Evolutionary conservation across 1,140 invertebrate species (phyloP).

Genomic region (Pristionchus pacificus): DNA sequence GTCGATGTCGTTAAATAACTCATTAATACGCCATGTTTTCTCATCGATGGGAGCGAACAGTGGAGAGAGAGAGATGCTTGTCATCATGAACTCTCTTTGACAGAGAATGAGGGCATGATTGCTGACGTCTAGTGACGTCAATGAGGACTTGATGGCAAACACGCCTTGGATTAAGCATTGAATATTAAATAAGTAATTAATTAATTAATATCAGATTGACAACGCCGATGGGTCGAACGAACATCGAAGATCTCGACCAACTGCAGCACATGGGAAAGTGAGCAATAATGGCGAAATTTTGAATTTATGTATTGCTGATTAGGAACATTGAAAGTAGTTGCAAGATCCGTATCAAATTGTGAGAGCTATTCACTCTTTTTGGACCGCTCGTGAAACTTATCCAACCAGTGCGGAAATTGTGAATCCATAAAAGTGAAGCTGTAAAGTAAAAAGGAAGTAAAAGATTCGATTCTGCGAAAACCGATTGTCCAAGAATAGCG

Average conservation of each 20-base stretch:
- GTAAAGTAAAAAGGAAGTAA: not conserved
- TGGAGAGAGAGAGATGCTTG: not conserved
- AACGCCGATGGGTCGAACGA: conserved; percentile 49
- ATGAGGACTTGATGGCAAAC: too few relatives aligned
- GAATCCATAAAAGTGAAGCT: conserved; percentile 1
- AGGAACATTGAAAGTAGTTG: not conserved
- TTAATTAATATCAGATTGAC: too few relatives aligned
- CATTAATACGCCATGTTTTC: not conserved
- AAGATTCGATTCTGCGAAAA: conserved; percentile 2
- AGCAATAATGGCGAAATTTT: conserved; percentile 5
- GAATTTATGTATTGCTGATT: conserved; percentile 3
- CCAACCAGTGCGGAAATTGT: not conserved
- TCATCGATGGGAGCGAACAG: not conserved
- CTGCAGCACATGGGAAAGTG: conserved; percentile 54
- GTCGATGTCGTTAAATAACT: too few relatives aligned
- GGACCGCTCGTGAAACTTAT: not conserved
- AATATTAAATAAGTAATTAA: too few relatives aligned
- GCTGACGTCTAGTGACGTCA: not conserved
- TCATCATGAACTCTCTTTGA: not conserved
- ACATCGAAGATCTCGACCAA: conserved; percentile 43
- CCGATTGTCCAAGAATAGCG: not conserved
- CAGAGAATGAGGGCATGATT: not conserved
- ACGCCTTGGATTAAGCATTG: conserved; percentile 39
- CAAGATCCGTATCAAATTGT: not conserved
- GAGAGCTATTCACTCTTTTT: not conserved